Conservation (phyloP, 2,113 vertebrate genomes). For the Anas platyrhynchos region DNA sequence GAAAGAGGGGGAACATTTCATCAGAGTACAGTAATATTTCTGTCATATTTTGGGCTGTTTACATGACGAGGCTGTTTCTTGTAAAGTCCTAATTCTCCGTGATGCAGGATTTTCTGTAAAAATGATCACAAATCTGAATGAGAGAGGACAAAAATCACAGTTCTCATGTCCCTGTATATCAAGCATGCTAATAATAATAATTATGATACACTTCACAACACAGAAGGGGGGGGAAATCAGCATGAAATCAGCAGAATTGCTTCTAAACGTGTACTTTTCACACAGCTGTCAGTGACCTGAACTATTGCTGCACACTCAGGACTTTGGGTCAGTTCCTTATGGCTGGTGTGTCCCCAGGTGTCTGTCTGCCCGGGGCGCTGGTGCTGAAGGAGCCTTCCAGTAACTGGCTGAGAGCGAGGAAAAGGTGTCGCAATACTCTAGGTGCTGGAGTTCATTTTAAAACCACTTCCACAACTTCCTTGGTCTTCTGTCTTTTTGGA, state of each 20-base stretch:
- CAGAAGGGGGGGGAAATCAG: not conserved
- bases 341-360: not conserved
- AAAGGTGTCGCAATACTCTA: not conserved
- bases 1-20: not conserved
- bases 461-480: not conserved
- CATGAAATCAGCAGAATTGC: constrained; percentile 55
- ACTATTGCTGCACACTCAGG: not conserved
- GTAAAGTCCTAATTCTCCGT: not conserved
- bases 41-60: not conserved
- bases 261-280: constrained; percentile 48
- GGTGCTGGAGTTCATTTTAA: not conserved
- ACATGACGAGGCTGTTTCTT: not conserved
- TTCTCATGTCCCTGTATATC: not conserved
- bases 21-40: not conserved
- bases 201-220: constrained; percentile 14
- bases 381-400: constrained; percentile 1
- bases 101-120: not conserved
- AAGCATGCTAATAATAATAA: not conserved
- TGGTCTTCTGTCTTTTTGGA: not conserved
- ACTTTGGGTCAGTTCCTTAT: not conserved
- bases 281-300: constrained; percentile 39
- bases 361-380: not conserved
- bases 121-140: not conserved
- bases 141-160: not conserved
- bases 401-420: not conserved